These are phyloP conservation scores for Ctenopoma kingsleyae DNA, from an alignment of 2,797 vertebrate genomes.

Conservation along the genomic window DNA sequence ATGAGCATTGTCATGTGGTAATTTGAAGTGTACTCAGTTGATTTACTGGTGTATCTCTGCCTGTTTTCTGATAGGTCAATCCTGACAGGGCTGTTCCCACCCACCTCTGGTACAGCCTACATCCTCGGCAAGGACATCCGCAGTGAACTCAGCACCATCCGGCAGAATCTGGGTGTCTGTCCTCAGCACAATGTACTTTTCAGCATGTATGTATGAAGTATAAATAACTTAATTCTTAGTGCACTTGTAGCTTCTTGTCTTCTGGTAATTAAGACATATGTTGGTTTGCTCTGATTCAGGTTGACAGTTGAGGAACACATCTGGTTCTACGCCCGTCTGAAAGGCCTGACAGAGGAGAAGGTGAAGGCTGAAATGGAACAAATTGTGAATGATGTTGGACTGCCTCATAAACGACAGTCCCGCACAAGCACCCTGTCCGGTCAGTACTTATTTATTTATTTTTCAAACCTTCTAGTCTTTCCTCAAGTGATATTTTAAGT, in stretches of 20 bases:
- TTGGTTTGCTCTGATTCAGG: slow-evolving; percentile 75
- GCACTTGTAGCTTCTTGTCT: neutral
- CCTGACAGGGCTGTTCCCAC: slow-evolving; percentile 96
- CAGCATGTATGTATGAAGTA: slow-evolving; percentile 82
- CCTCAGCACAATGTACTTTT: slow-evolving; percentile 99
- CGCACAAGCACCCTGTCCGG: slow-evolving; percentile 94
- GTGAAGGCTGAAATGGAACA: slow-evolving; percentile 96
- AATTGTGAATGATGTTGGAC: slow-evolving; percentile 92
- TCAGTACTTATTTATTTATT: slow-evolving; percentile 60
- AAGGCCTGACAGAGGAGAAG: slow-evolving; percentile 91
- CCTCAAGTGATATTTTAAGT: neutral
- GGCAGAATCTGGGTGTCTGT: slow-evolving; percentile 96
- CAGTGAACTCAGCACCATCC: slow-evolving; percentile 91
- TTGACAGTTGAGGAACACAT: slow-evolving; percentile 98
- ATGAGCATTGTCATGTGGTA: too few species aligned
- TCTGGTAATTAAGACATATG: slow-evolving; percentile 5
- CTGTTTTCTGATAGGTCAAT: slow-evolving; percentile 89
- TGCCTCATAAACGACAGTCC: slow-evolving; percentile 92
- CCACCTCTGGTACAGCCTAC: slow-evolving; percentile 96
- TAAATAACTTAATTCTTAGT: neutral
- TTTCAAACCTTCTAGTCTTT: neutral
- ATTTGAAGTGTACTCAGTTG: neutral
- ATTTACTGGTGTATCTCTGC: slow-evolving; percentile 11
- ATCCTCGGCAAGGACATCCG: slow-evolving; percentile 97
- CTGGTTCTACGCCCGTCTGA: slow-evolving; percentile 97